Base-by-base conservation (phyloP, 2,888 invertebrate species). In the Oeneis ivallda region DNA sequence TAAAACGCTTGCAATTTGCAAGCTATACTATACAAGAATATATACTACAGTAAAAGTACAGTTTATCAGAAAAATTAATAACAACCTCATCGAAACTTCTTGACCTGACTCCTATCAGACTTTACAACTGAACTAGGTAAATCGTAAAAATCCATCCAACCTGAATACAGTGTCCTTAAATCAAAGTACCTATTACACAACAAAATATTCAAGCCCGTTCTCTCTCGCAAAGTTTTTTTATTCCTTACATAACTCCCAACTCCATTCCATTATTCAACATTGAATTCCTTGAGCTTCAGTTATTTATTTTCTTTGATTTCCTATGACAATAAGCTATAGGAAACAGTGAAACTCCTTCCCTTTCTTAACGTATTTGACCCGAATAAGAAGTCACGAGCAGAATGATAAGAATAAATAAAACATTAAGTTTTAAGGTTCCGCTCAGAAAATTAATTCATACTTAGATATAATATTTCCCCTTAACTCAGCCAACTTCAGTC, bases 221-320 rank as follows among this genome's bases (percentile, higher is more conserved):
- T 47, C 57, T 13, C n/a, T 58, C 19, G 53, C 34, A 49, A 66
- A 58, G 60, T 57, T 61, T 57, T 62, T 53, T 66, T 60, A 39
- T 61, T 67, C 54, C 32, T 58, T 60, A 61, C 50, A 43, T 57
- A 65, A 69, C 39, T 56, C 49, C 50, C 60, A 62, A 54, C 59
- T 50, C 52, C 66, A 59, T 69, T 62, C 57, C 65, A 60, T 56
- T 68, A 65, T 64, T 67, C 67, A 50, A 59, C 60, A 63, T 43
- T 50, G 60, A 65, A 67, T 60, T 65, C 69, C 62, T 67, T 64
- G 65, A 63, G 59, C 62, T 61, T 61, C 61, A 61, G 67, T 64
- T 70, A 70, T 64, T 65, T 63, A 64, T 67, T 63, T 65, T 65
- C 63, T 64, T 61, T 68, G 63, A 68, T 70, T 70, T 70, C 65